phyloP scores from a whole-genome alignment of 1,140 invertebrate species.

The Cheumatopsyche charites region DNA sequence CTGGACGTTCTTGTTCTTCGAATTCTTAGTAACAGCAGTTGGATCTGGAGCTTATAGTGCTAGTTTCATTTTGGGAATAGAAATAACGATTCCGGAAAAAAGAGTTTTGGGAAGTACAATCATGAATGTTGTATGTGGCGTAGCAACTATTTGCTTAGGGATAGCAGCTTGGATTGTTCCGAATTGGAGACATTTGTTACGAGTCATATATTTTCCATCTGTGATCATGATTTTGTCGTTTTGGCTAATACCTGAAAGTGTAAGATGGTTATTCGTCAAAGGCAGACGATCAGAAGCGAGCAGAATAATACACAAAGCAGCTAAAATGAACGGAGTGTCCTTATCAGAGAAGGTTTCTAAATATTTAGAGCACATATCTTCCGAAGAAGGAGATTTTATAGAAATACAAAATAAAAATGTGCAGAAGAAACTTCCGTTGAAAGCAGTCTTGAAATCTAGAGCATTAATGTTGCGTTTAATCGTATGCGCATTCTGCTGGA shows the following conservation, averaged over 20 bases:
- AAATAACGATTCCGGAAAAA: slow-evolving; percentile 69
- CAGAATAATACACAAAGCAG: slow-evolving; percentile 65
- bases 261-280: slow-evolving; percentile 72
- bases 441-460: slow-evolving; percentile 53
- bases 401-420: slow-evolving; percentile 1
- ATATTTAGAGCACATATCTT: slow-evolving; percentile 32
- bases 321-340: slow-evolving; percentile 70
- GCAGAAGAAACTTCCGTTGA: slow-evolving; percentile 49
- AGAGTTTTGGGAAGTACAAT: slow-evolving; percentile 69
- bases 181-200: slow-evolving; percentile 69
- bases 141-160: slow-evolving; percentile 69
- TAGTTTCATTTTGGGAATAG: slow-evolving; percentile 66
- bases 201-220: slow-evolving; percentile 66
- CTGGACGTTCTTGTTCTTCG: slow-evolving; percentile 63
- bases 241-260: slow-evolving; percentile 63
- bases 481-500: slow-evolving; percentile 61
- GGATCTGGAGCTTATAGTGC: slow-evolving; percentile 65
- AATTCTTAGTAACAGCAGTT: slow-evolving; percentile 65
- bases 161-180: slow-evolving; percentile 66
- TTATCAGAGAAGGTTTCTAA: slow-evolving; percentile 56
- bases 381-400: slow-evolving; percentile 2
- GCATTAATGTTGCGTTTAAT: slow-evolving; percentile 57
- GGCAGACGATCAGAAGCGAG: slow-evolving; percentile 70
- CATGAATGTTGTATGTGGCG: slow-evolving; percentile 67
- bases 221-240: slow-evolving; percentile 64